These are phyloP conservation scores for Azorinus chamasolen DNA, from an alignment of 2,888 invertebrate genomes.

Conservation along the genomic window DNA sequence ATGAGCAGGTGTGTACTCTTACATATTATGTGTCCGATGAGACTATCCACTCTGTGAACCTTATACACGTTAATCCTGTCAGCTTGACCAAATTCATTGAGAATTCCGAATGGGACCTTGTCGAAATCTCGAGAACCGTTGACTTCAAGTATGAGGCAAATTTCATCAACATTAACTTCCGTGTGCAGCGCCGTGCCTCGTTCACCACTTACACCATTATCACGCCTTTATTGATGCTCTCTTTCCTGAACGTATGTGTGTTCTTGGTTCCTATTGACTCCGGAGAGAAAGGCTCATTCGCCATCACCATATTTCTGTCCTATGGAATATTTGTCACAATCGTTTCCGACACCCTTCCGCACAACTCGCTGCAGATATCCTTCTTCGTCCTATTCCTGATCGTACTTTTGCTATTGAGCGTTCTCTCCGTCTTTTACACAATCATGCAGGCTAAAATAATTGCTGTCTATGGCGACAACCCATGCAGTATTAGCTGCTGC, in stretches of 20 bases:
- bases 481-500: conserved; percentile 29
- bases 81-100: conserved; percentile 44
- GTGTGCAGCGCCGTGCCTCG: conserved; percentile 44
- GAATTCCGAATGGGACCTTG: conserved; percentile 57
- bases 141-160: conserved; percentile 29
- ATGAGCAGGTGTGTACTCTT: conserved; percentile 52
- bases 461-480: conserved; percentile 43
- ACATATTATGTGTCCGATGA: conserved; percentile 60
- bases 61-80: conserved; percentile 31
- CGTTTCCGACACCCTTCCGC: conserved; percentile 53
- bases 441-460: conserved; percentile 56
- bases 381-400: conserved; percentile 57
- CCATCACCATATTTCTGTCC: conserved; percentile 60
- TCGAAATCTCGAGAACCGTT: conserved; percentile 12
- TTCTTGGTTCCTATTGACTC: conserved; percentile 62
- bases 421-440: conserved; percentile 57
- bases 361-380: conserved; percentile 59
- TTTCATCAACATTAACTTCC: conserved; percentile 42
- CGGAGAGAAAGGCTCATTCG: conserved; percentile 62
- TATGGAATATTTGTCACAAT: conserved; percentile 62
- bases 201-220: conserved; percentile 55
- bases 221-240: conserved; percentile 52
- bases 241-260: conserved; percentile 54
- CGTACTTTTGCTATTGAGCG: conserved; percentile 55
- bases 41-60: conserved; percentile 30